Base-by-base conservation (phyloP, 2,797 vertebrate genomes). In the Helarctos malayanus region DNA sequence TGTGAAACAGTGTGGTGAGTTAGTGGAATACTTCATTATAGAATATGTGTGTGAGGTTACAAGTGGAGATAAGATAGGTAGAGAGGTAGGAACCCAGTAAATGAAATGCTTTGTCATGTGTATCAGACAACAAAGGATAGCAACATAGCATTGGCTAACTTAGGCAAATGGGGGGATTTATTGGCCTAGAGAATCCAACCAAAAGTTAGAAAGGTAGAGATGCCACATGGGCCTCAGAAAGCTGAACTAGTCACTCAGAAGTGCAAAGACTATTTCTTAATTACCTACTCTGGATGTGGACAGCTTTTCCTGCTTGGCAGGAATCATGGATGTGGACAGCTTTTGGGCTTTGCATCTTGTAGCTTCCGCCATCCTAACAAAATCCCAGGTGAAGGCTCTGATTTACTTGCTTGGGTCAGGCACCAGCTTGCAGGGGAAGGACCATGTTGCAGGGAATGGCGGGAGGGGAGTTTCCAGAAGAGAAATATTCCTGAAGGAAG, bases 141-240 rank as follows among this genome's bases (percentile, higher is more conserved):
- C 87, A 68, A 52, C 3, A 29, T 4, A 92, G 25, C 69, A 95
- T 93, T 54, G 65, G 45, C 85, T 69, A 21, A 91, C 45, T 63
- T 80, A 35, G 76, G 41, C 65, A 49, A 29, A 83, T 86, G 78
- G 52, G 93, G 41, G 23, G 84, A 56, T 91, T 78, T 86, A 49
- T 76, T 73, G 38, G 15, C n/a, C 73, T 10, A 78, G 41, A 94
- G 29, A 83, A n/a, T 59, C 38, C 45, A 76, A 69, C 45, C 8
- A 32, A 79, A 41, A 45, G 71, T 86, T 96, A 94, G 41, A 92
- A 90, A 94, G 35, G 35, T 65, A 68, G 49, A 83, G 68, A 25
- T 78, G 54, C 10, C n/a, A 45, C 3, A 47, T 56, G 35, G 41
- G 35, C 69, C 45, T 84, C 41, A 45, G 52, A 76, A 89, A 86